Evolutionary conservation across 2,797 vertebrate genomes (phyloP), one percentile per base, ranked within the genome.

Genomic region (Prunella strophiata): DNA sequence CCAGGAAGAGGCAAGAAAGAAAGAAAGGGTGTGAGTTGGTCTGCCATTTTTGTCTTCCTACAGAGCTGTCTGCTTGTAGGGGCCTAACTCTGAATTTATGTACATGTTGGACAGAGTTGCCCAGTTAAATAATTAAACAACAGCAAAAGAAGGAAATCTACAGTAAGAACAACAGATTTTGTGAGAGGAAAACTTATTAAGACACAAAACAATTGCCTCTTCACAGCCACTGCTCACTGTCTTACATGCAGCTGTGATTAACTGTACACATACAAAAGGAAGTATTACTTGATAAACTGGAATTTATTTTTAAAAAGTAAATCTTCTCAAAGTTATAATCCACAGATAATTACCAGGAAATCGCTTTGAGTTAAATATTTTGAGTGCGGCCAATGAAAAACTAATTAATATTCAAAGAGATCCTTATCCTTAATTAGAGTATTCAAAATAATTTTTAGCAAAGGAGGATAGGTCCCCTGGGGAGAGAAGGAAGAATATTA

Each of bases 351-450:
- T 94, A 93, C 34, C 27, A 65, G 54, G 38, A 89, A 96, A 96
- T 91, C 36, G 13, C 78, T 95, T 89, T 61, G 54, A 89, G 57
- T 96, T 88, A 92, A 96, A 94, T 93, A 96, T 95, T 96, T 96
- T 96, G 78, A 97, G 57, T 73, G 34, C 38, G 10, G 38, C 61
- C 67, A 89, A 71, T 77, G 50, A 89, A 94, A 95, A 93, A 48
- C 57, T 92, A 92, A 94, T 94, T 95, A 95, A 96, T 87, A 92
- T 96, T 96, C 91, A 91, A 91, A 94, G 47, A 95, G 75, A 95
- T 85, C 36, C 61, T 95, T 95, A 95, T 91, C 81, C 74, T 94
- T 93, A 94, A 95, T 94, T 87, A 91, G 61, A 91, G 45, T 79
- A 87, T 91, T 96, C 84, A 85, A 85, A 94, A 68, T 81, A 92